Percentiles rank a stretch among this genome's conserved stretches.
These are phyloP conservation scores for Anagyrus pseudococci DNA, from an alignment of 2,888 invertebrate species.

Conservation along the genomic window DNA sequence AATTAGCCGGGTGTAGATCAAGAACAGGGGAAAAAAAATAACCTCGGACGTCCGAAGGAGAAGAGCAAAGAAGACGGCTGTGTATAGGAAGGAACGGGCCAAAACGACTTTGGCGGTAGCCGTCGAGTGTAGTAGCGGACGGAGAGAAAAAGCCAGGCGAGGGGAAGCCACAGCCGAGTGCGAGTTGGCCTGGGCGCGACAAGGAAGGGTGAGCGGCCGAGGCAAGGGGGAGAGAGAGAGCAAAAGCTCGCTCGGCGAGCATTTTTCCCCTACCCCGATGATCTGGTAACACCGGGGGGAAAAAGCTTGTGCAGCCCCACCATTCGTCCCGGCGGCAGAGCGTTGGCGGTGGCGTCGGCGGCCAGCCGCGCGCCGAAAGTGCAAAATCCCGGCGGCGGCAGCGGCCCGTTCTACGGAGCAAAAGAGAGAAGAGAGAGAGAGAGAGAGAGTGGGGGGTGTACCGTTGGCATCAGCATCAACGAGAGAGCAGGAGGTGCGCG, in stretches of 20 bases:
- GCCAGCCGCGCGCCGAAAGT: conserved; percentile 11
- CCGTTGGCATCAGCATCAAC: too few relatives aligned
- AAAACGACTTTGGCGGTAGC: conserved; percentile 25
- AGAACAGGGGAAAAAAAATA: too few relatives aligned
- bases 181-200: background rate
- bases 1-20: too few relatives aligned
- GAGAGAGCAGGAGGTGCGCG: background rate
- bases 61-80: background rate
- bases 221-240: conserved; percentile 13
- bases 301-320: conserved; percentile 47
- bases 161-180: background rate
- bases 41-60: background rate
- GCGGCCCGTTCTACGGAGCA: too few relatives aligned
- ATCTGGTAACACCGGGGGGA: too few relatives aligned
- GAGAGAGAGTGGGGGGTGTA: background rate
- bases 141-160: conserved; percentile 10
- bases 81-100: conserved; percentile 13
- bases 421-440: too few relatives aligned
- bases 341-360: conserved; percentile 45
- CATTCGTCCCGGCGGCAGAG: conserved; percentile 15
- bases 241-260: conserved; percentile 38
- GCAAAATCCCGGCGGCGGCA: background rate
- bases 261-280: conserved; percentile 58
- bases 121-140: background rate
- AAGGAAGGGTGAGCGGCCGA: conserved; percentile 16